These are phyloP conservation scores for Collichthys lucidus DNA, from an alignment of 2,113 vertebrate genomes.

Conservation along the genomic window DNA sequence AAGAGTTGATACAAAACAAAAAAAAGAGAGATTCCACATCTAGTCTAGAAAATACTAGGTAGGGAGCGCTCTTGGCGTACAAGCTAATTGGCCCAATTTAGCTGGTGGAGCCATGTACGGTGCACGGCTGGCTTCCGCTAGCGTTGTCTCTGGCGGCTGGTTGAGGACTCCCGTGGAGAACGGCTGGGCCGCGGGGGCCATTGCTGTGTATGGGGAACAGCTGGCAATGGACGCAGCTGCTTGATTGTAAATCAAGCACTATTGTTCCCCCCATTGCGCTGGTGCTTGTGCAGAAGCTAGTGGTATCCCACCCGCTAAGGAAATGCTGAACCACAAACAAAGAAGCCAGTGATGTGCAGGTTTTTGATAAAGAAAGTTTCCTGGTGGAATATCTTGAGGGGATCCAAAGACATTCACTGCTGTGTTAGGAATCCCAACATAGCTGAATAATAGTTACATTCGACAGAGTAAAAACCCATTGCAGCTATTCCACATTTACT, in stretches of 20 bases:
- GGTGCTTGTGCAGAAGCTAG: constrained; percentile 42
- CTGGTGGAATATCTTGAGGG: constrained; percentile 50
- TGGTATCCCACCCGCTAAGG: constrained; percentile 61
- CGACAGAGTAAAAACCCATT: constrained; percentile 17
- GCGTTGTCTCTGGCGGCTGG: constrained; percentile 70
- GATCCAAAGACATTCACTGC: constrained; percentile 53
- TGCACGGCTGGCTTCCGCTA: constrained; percentile 62
- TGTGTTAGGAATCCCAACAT: constrained; percentile 20
- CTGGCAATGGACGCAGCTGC: constrained; percentile 81
- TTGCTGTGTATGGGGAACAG: constrained; percentile 64
- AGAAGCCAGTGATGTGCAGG: constrained; percentile 37
- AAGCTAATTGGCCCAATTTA: constrained; percentile 78
- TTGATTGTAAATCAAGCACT: constrained; percentile 80
- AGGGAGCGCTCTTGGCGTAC: constrained; percentile 39
- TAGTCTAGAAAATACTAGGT: constrained; percentile 26
- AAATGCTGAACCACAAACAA: constrained; percentile 63
- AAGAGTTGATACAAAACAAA: constrained; percentile 16
- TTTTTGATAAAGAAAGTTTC: constrained; percentile 51
- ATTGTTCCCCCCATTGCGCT: constrained; percentile 68
- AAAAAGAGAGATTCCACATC: constrained; percentile 19
- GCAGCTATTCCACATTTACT: constrained; percentile 8
- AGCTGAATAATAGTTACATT: constrained; percentile 29
- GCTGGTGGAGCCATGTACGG: constrained; percentile 52
- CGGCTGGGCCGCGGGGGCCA: constrained; percentile 64
- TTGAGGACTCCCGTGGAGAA: constrained; percentile 70